A percentile compares a stretch with the other conserved stretches of the same genome.
phyloP scores from a whole-genome alignment of 53 echinoderm and acorn worm species.

The Pentamera pediparva region DNA sequence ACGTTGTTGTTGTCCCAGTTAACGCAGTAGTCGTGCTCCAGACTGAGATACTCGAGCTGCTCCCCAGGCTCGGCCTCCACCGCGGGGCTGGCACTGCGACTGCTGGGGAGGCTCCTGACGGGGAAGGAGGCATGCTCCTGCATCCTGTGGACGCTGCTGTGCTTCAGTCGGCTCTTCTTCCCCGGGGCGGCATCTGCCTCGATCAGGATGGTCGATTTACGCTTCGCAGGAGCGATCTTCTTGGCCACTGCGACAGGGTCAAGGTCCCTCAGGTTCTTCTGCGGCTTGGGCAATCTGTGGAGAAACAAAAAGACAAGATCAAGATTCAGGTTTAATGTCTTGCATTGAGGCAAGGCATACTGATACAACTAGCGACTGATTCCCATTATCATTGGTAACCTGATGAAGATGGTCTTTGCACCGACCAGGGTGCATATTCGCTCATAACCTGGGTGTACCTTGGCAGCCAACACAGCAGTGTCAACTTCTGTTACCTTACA shows the following conservation, averaged over 20 bases:
- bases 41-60: slow-evolving; percentile 61
- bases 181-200: slow-evolving; percentile 54
- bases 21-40: slow-evolving; percentile 90
- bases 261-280: slow-evolving; percentile 12
- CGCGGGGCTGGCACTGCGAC: slow-evolving; percentile 45
- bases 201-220: slow-evolving; percentile 78
- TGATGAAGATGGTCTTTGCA: too few relatives aligned
- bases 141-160: slow-evolving; percentile 26
- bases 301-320: not conserved
- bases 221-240: slow-evolving; percentile 83
- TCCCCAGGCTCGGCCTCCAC: slow-evolving; percentile 13
- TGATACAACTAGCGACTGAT: too few relatives aligned
- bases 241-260: slow-evolving; percentile 61
- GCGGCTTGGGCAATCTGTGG: not conserved
- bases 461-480: too few relatives aligned
- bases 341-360: not conserved
- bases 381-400: too few relatives aligned
- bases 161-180: slow-evolving; percentile 57
- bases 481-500: too few relatives aligned
- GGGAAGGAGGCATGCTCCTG: slow-evolving; percentile 14
- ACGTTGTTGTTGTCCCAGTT: slow-evolving; percentile 13
- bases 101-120: slow-evolving; percentile 53
- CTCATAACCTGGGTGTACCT: too few relatives aligned
- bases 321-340: not conserved
- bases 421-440: too few relatives aligned